Evolutionary conservation across 2,797 vertebrate species (phyloP), one percentile per base, ranked within the genome.

Genomic region (Enteromius treurensis): DNA sequence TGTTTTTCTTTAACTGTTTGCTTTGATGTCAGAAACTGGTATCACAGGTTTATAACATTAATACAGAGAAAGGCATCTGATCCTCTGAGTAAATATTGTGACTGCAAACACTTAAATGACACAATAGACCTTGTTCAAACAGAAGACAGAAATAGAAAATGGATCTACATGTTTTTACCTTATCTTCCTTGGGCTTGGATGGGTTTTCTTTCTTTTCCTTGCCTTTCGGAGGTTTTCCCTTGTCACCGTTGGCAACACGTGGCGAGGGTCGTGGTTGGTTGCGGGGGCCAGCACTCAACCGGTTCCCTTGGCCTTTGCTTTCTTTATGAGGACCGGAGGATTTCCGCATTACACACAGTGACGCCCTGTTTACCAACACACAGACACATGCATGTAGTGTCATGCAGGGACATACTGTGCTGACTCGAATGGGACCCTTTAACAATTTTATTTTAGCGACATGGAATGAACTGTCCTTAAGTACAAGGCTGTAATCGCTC

Each of bases 121-220:
- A 49, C 29, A 79, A 53, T n/a, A 21, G 37, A 7, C 8, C 19
- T 53, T 82, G 62, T 70, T 62, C 51, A 87, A 51, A 84, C n/a
- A 77, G 37, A 17, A 40, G 45, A 62, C n/a, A 29, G 32, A 62
- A 37, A 81, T 23, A 53, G 5, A 23, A 40, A 76, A 37, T 37
- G 14, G 68, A 74, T 17, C 40, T 15, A 64, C 15, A 19, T 8
- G 29, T 19, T 64, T 71, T 89, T 89, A 99, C 98, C 96, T 98
- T 99, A 64, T 98, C 97, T 1, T 98, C 97, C 92, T 95, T 98
- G 82, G 93, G 91, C 94, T 95, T 98, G 86, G 90, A 93, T 21
- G 92, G 86, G 1, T 90, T 94, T 21, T 98, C 98, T 88, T 95
- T 98, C 91, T 95, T 98, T 40, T 98, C 97, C 84, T 96, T 95